These are phyloP conservation scores for Eidolon dupreanum DNA, from an alignment of 2,797 vertebrate species.

Conservation along the genomic window DNA sequence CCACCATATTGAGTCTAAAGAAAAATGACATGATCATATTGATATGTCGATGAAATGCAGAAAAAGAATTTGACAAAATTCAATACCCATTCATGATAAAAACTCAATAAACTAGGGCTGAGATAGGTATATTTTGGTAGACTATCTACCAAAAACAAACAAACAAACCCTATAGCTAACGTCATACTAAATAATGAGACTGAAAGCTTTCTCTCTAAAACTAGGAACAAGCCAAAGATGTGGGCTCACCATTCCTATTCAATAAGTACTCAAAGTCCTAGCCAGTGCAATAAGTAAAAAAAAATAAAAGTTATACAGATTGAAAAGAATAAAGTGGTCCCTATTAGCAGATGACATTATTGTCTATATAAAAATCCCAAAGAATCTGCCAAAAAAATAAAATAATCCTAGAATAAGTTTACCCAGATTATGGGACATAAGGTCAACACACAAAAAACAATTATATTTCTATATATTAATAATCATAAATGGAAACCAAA, in stretches of 20 bases:
- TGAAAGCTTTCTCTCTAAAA: not conserved
- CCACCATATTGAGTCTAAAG: too few relatives aligned
- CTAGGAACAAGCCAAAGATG: not conserved
- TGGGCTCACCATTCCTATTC: not conserved
- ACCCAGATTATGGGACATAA: not conserved
- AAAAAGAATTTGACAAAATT: too few relatives aligned
- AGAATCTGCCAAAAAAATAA: not conserved
- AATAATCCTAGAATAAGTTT: not conserved
- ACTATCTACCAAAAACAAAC: not conserved
- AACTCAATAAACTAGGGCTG: too few relatives aligned
- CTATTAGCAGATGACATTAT: not conserved
- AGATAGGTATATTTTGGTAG: too few relatives aligned
- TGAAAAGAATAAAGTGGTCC: not conserved
- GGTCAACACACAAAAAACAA: not conserved
- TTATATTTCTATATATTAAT: not conserved
- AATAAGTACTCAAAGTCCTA: not conserved
- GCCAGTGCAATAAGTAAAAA: not conserved
- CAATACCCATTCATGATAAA: not conserved
- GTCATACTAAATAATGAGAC: not conserved
- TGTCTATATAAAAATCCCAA: not conserved
- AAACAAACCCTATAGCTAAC: not conserved
- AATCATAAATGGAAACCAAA: not conserved
- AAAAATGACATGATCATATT: too few relatives aligned
- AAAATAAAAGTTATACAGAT: not conserved
- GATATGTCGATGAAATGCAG: too few relatives aligned